Conservation (phyloP, 2,888 invertebrate genomes). For the Melanargia galathea region DNA sequence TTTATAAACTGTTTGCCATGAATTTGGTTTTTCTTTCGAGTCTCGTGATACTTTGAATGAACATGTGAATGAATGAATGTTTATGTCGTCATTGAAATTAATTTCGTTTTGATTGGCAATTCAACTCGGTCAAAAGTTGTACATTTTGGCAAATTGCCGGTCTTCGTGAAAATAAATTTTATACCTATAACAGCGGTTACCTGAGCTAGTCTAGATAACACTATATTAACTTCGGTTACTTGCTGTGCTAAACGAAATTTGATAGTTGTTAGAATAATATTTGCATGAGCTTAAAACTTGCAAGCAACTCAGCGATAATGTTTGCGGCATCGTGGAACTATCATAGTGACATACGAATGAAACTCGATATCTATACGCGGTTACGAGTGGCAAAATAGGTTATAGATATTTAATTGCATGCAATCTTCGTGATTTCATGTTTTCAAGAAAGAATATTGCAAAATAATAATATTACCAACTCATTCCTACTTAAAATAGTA, state of each 20-base stretch:
- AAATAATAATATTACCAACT: no score
- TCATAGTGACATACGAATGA: not conserved
- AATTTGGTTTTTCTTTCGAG: constrained; percentile 55
- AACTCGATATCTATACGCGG: not conserved
- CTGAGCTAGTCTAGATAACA: not conserved
- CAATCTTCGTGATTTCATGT: not conserved
- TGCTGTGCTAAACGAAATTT: not conserved
- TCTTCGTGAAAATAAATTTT: not conserved
- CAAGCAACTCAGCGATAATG: not conserved
- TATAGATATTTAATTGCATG: not conserved
- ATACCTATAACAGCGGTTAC: not conserved
- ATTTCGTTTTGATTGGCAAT: constrained; percentile 50
- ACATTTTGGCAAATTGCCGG: constrained; percentile 12
- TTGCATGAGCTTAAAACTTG: not conserved
- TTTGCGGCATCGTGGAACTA: not conserved
- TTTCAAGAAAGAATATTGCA: constrained; percentile 1
- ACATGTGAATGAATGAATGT: constrained; percentile 67
- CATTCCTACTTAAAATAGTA: not conserved
- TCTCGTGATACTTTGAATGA: constrained; percentile 59
- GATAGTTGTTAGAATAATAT: not conserved
- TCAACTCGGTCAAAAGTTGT: constrained; percentile 18
- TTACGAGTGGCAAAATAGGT: not conserved
- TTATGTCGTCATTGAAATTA: constrained; percentile 54
- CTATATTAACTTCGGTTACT: not conserved
- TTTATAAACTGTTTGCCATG: constrained; percentile 63